Base-by-base conservation (phyloP, 2,113 vertebrate species). In the Varanus komodoensis region DNA sequence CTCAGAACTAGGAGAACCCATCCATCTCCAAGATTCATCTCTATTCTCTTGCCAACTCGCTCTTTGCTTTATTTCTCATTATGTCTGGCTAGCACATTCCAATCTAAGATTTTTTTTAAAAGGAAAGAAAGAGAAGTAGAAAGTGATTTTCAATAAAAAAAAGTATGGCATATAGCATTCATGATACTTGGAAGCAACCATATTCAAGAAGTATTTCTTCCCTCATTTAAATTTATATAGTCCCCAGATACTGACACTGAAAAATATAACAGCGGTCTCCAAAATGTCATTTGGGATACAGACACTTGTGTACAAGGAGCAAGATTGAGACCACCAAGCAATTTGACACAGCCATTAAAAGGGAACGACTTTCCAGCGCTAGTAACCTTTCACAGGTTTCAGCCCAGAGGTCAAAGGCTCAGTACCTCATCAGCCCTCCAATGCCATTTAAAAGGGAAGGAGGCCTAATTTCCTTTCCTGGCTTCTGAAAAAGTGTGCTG, bases 151-250 rank as follows among this genome's bases (percentile, higher is more conserved):
- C 82, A 84, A 23, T 29, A 50, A 77, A 23, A 80, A n/a, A 23
- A 52, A 68, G 14, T 57, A 34, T 48, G 50, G 48, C 80, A 86
- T 21, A 80, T 4, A 67, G 77, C 15, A 19, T 80, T 88, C 48
- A 27, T 89, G 81, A 27, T 50, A 84, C 67, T 77, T 73, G 48
- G 64, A 78, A 52, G 61, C 44, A 54, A 77, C 44, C 54, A 79
- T 50, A 78, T 85, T 38, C 83, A 69, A 85, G 21, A 32, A 25
- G 48, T 57, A n/a, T 90, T 57, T 25, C 19, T 57, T 54, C 34
- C 74, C 71, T 90, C 89, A 90, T 90, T 90, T 85, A 71, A 86
- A 90, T 90, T 44, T 86, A 90, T 86, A 90, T 86, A 80, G 27
- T 86, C 75, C 73, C 64, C 50, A 90, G 75, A 80, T 80, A 80